Evolutionary conservation across 2,113 vertebrate species (phyloP), one percentile per base, ranked within the genome.

Genomic region (Trochalopteron elliotii): DNA sequence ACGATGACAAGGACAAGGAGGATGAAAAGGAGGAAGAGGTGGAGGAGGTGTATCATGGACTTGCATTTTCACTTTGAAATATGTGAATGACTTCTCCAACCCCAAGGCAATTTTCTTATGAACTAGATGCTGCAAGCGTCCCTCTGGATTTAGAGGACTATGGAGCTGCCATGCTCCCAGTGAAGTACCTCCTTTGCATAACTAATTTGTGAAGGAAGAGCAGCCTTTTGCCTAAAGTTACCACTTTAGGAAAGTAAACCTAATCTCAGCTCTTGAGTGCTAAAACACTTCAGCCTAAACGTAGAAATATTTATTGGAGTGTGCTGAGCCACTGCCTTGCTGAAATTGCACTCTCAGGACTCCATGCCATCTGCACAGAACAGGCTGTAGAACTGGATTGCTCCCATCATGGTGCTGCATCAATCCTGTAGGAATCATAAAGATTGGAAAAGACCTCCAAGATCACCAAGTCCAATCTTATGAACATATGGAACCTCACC

Each of bases 401-500:
- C 15, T 85, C 31, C 47, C 52, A 30, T 35, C 9, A 27, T 23
- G 31, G 22, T 50, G 57, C 20, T 4, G 2, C 10, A 10, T 27
- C 11, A 2, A 52, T 60, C 33, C 45, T 45, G 4, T 10, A 33
- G 28, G 27, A 25, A 53, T 39, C 39, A 45, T 23, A 60, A 60
- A 37, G 7, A 15, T 39, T 78, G 45, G 45, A 77, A 87, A 60
- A 68, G 33, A 77, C 11, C 55, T 69, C 45, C 37, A 68, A 59
- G 33, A 39, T 39, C 45, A 60, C 75, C 23, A 33, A 39, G 39
- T 52, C 64, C 19, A 69, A 2, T 49, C 31, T 37, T 11, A 64
- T 0, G 14, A 35, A 44, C 21, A 16, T 5, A 61, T 0, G 1
- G 27, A 84, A 4, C 15, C 21, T 69, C 27, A 64, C 4, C 3